Base-by-base conservation (phyloP, 30 jellyfish, hydroid and myxozoan species). In the Sanderia malayensis region DNA sequence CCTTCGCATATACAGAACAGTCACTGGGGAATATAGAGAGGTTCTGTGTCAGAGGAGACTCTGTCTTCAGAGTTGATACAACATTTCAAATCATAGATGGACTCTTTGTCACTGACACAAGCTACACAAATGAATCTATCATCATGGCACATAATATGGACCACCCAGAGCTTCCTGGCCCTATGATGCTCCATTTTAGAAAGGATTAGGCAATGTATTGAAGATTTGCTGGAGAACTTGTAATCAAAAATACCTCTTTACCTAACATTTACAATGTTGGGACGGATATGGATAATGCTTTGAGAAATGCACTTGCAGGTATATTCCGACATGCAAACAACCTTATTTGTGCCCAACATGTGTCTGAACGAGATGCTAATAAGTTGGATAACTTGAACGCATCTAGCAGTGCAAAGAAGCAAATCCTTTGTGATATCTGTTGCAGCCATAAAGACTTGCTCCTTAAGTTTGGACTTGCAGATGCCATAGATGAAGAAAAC, bases 151-250 rank as follows among this genome's bases (percentile, higher is more conserved):
- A 2, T 46, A 30, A 27, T 19, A 13, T 6, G 13, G 47, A 71
- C 27, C 75, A 71, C 46, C 83, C 83, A 21, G 83, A 71, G 73
- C 47, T 71, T 46, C 83, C 83, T 46, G 83, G 73, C 44, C 73
- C 83, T 21, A 46, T 20, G 10, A 71, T 71, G 83, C 31, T 32
- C 67, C 83, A 71, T 52, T 71, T 71, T 53, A 22, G 59, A 17
- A 71, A 71, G 44, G 59, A 71, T 22, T 44, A 34, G 31, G 66
- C 31, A 23, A 71, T 53, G 0, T 71, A 71, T 44, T 15, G 83
- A 25, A 47, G 75, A 71, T 71, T 71, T 71, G 83, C 72, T 24
- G 83, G 26, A 10, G 57, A 46, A 75, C 27, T 71, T 58, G 83
- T 45, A 25, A 17, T 41, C 26, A 31, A 41, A 41, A 41, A 69